Percentiles rank a stretch among this genome's conserved stretches.
These are phyloP conservation scores for Ptyas mucosa DNA, from an alignment of 2,113 vertebrate genomes.

Conservation along the genomic window DNA sequence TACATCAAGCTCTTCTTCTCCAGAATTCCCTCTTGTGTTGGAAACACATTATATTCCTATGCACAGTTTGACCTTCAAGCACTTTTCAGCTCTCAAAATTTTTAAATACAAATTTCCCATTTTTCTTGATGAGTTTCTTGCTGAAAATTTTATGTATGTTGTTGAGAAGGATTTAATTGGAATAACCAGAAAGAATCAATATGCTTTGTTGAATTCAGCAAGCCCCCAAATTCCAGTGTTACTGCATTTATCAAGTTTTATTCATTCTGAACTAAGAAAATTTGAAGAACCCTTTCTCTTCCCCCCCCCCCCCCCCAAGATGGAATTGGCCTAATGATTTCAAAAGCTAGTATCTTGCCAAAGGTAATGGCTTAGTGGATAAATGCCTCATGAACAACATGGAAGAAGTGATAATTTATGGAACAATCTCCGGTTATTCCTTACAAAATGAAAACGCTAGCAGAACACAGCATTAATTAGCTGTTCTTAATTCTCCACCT, in stretches of 20 bases:
- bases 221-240: not conserved
- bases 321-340: not conserved
- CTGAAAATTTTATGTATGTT: not conserved
- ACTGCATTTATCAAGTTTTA: not conserved
- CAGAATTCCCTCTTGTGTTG: not conserved
- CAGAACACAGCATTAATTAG: not conserved
- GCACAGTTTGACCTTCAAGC: not conserved
- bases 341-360: not conserved
- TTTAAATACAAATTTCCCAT: not conserved
- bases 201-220: not conserved
- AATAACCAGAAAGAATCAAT: not conserved
- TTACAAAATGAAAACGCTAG: not conserved
- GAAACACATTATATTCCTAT: slow-evolving; percentile 24
- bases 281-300: not conserved
- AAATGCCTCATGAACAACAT: not conserved
- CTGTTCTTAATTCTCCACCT: not conserved
- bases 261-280: not conserved
- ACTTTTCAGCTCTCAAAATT: not conserved
- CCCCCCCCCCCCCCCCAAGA: too few relatives aligned
- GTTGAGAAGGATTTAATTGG: not conserved
- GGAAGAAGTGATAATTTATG: not conserved
- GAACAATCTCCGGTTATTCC: not conserved
- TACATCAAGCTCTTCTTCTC: not conserved
- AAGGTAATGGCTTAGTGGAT: not conserved
- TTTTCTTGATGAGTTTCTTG: not conserved